Percentiles rank a stretch among this genome's conserved stretches.
These are phyloP conservation scores for Etheostoma nigrum DNA, from an alignment of 2,797 vertebrate genomes.

Conservation along the genomic window DNA sequence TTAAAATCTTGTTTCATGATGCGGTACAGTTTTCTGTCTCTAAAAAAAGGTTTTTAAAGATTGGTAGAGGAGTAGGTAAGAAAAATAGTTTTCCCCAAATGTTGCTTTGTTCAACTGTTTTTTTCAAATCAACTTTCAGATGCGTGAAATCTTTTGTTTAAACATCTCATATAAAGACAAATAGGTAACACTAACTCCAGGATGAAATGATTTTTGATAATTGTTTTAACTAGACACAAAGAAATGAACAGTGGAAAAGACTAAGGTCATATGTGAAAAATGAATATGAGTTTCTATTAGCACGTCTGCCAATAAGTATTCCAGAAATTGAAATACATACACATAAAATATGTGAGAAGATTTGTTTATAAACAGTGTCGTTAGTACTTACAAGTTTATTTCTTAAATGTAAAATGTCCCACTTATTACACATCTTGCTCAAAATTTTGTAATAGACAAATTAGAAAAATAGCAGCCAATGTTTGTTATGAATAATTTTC, in stretches of 20 bases:
- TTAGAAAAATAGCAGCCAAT: too few species aligned
- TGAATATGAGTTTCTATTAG: too few species aligned
- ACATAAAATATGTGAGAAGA: too few species aligned
- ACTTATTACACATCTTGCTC: background rate
- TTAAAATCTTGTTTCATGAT: background rate
- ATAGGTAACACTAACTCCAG: background rate
- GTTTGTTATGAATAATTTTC: too few species aligned
- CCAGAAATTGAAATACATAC: too few species aligned
- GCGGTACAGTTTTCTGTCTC: background rate
- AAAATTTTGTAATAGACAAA: background rate
- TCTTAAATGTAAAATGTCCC: background rate
- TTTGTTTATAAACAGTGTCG: too few species aligned
- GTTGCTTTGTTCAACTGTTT: too few species aligned
- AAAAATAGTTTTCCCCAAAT: background rate
- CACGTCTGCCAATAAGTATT: too few species aligned
- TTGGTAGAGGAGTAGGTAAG: too few species aligned
- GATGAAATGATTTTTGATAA: background rate
- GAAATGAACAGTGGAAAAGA: background rate
- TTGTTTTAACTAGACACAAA: background rate
- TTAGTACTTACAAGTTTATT: background rate
- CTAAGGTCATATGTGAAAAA: background rate
- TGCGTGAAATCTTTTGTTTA: background rate
- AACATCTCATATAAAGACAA: background rate
- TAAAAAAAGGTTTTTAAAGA: background rate
- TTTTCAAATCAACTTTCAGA: too few species aligned